Percentiles rank a stretch among this genome's conserved stretches.
Conservation (phyloP, 1,140 invertebrate species). For the Trinorchestia longiramus region DNA sequence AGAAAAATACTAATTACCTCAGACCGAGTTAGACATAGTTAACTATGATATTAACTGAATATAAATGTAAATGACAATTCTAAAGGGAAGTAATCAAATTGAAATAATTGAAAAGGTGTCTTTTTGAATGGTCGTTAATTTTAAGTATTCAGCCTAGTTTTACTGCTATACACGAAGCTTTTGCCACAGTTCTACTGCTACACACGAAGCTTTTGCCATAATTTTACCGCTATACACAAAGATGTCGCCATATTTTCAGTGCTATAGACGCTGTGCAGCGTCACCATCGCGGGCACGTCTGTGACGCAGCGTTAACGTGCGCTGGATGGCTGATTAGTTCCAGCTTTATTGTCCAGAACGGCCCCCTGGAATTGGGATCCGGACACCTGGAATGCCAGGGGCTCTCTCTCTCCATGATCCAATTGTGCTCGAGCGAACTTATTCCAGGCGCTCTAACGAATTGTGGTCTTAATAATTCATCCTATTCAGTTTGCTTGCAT, state of each 20-base stretch:
- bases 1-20: neutral
- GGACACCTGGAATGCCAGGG: conserved; percentile 5
- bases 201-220: neutral
- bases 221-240: neutral
- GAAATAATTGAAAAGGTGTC: no score
- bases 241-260: no score
- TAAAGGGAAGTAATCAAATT: no score
- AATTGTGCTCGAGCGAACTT: neutral
- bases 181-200: no score
- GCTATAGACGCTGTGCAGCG: neutral
- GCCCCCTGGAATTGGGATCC: neutral
- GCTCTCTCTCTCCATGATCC: neutral
- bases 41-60: no score
- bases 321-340: conserved; percentile 34
- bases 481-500: neutral
- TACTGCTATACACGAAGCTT: no score
- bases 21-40: no score
- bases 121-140: neutral
- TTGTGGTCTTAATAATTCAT: neutral
- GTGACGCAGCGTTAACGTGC: neutral
- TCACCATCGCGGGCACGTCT: neutral
- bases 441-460: neutral
- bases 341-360: conserved; percentile 16
- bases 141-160: no score
- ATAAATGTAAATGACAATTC: no score